Evolutionary conservation across 2,797 vertebrate species (phyloP).

Genomic region (Schizopygopsis malacanthus): DNA sequence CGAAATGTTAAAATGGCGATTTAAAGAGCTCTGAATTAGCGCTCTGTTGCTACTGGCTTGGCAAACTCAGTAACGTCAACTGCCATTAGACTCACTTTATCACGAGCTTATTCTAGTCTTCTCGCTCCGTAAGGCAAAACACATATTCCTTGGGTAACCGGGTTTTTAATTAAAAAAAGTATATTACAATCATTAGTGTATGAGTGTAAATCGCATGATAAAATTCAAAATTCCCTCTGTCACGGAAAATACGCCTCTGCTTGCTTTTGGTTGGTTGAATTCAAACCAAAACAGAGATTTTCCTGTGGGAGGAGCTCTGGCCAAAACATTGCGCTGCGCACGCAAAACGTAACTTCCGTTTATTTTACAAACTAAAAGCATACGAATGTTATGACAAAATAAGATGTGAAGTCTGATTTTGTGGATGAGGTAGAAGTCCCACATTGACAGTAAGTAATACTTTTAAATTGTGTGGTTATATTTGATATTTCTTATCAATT

Average conservation of each 20-base stretch:
- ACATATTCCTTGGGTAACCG: not conserved
- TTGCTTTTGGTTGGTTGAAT: constrained; percentile 54
- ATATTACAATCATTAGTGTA: not conserved
- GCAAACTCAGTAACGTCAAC: not conserved
- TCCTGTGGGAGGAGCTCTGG: constrained; percentile 7
- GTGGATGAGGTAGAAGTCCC: not conserved
- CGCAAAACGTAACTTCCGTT: not conserved
- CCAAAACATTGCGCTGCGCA: too few relatives aligned
- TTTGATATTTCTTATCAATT: not conserved
- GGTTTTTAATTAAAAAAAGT: not conserved
- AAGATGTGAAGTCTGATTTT: not conserved
- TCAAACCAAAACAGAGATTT: constrained; percentile 55
- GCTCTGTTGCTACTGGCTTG: not conserved
- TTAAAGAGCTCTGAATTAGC: not conserved
- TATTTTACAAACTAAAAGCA: constrained; percentile 34
- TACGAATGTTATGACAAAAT: not conserved
- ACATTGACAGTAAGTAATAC: not conserved
- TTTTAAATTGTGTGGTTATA: not conserved
- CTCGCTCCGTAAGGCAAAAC: not conserved
- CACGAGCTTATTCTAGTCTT: not conserved
- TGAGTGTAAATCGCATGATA: not conserved
- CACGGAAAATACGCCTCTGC: not conserved
- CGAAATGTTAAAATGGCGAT: not conserved
- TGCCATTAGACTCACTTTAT: not conserved
- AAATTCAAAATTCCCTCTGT: constrained; percentile 44